Evolutionary conservation across 2,888 invertebrate species (phyloP).

Genomic region (Smittia sp.): DNA sequence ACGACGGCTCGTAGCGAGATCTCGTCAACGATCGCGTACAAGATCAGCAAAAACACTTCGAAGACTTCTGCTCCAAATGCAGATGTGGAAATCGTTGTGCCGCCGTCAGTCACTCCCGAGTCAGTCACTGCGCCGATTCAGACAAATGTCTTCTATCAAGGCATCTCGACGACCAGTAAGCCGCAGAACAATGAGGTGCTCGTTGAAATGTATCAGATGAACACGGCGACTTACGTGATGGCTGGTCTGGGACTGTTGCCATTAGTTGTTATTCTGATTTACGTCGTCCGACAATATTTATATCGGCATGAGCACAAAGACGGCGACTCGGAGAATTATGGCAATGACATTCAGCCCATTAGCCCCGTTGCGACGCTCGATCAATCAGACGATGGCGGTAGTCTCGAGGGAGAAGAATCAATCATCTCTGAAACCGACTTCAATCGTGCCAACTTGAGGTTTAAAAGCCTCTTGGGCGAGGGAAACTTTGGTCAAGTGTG

Average conservation of each 20-base stretch:
- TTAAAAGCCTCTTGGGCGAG: slow-evolving; percentile 77
- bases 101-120: neutral
- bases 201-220: slow-evolving; percentile 60
- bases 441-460: slow-evolving; percentile 70
- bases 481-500: slow-evolving; percentile 86
- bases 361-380: slow-evolving; percentile 53
- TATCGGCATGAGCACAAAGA: slow-evolving; percentile 58
- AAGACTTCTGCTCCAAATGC: slow-evolving; percentile 43
- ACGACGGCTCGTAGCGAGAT: slow-evolving; percentile 47
- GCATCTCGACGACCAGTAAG: slow-evolving; percentile 40
- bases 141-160: neutral
- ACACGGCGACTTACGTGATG: slow-evolving; percentile 61
- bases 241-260: slow-evolving; percentile 62
- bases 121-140: neutral
- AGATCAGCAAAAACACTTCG: neutral
- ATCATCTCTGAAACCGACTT: slow-evolving; percentile 61
- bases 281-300: slow-evolving; percentile 58
- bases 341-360: slow-evolving; percentile 57
- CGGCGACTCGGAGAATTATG: slow-evolving; percentile 63
- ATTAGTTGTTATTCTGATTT: slow-evolving; percentile 59
- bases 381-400: slow-evolving; percentile 44
- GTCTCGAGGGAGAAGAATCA: slow-evolving; percentile 48
- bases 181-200: slow-evolving; percentile 54
- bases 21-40: slow-evolving; percentile 45
- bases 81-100: slow-evolving; percentile 43